A percentile compares a stretch with the other conserved stretches of the same genome.
These are phyloP conservation scores for Todiramphus saurophagus DNA, from an alignment of 2,113 vertebrate species.

Conservation along the genomic window DNA sequence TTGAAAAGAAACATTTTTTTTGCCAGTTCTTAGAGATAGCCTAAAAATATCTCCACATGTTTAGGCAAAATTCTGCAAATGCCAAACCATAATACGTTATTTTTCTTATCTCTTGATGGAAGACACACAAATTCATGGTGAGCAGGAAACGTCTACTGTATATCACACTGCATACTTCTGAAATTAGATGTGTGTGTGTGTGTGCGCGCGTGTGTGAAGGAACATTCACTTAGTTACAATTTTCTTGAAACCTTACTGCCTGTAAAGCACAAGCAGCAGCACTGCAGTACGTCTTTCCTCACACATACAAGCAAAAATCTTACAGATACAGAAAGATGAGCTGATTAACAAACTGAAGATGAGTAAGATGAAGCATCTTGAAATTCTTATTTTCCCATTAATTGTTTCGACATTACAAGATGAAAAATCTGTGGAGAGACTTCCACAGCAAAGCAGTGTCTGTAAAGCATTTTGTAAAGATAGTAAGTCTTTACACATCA, in stretches of 20 bases:
- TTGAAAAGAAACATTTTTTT: background rate
- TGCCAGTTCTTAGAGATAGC: background rate
- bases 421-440: background rate
- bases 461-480: background rate
- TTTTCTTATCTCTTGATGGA: background rate
- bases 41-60: background rate
- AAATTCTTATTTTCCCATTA: conserved; percentile 33
- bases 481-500: background rate
- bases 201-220: background rate
- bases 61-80: background rate
- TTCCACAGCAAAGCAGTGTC: background rate
- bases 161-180: background rate
- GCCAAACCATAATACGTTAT: background rate
- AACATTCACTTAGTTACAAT: background rate
- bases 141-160: background rate
- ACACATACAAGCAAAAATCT: background rate
- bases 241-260: background rate
- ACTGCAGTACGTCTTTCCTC: background rate
- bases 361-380: background rate
- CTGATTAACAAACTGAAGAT: background rate
- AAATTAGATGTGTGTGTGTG: background rate
- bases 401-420: background rate
- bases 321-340: background rate
- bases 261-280: background rate
- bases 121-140: background rate